phyloP scores from a whole-genome alignment of 2,888 invertebrate genomes.

The Drosophila neotestacea region DNA sequence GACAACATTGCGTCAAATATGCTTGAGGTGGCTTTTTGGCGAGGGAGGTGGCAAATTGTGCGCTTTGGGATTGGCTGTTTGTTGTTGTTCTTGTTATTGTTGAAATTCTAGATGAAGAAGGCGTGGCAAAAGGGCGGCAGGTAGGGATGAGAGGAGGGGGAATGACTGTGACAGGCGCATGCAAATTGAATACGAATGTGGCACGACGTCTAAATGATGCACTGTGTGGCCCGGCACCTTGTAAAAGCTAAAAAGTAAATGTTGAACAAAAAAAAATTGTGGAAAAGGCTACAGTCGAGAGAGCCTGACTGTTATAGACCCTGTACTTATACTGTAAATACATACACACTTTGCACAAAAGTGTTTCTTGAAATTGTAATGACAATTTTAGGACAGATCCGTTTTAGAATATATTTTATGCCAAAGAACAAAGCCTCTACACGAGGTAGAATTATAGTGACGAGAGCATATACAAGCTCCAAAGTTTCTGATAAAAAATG shows the following conservation, averaged over 20 bases:
- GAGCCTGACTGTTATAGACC: too few relatives aligned
- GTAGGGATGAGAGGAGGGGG: background rate
- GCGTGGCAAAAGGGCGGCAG: background rate
- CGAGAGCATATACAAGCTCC: too few relatives aligned
- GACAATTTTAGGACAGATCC: too few relatives aligned
- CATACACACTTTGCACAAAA: too few relatives aligned
- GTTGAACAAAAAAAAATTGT: constrained; percentile 3
- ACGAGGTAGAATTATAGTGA: too few relatives aligned
- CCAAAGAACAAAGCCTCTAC: too few relatives aligned
- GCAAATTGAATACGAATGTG: constrained; percentile 47
- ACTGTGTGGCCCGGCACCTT: constrained; percentile 47
- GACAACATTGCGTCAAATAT: constrained; percentile 14
- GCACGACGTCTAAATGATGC: constrained; percentile 53
- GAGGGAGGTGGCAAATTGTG: constrained; percentile 8
- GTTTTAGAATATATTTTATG: too few relatives aligned
- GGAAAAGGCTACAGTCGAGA: background rate
- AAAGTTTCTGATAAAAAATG: too few relatives aligned
- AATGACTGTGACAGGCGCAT: constrained; percentile 33
- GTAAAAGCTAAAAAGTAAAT: constrained; percentile 8
- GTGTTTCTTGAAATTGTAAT: too few relatives aligned
- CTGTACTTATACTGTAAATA: too few relatives aligned
- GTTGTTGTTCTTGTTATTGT: constrained; percentile 5
- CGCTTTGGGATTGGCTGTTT: constrained; percentile 24
- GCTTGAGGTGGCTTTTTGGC: constrained; percentile 7
- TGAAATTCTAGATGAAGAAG: background rate